Evolutionary conservation across 2,113 vertebrate genomes (phyloP).

Genomic region (Pleuronectes platessa): DNA sequence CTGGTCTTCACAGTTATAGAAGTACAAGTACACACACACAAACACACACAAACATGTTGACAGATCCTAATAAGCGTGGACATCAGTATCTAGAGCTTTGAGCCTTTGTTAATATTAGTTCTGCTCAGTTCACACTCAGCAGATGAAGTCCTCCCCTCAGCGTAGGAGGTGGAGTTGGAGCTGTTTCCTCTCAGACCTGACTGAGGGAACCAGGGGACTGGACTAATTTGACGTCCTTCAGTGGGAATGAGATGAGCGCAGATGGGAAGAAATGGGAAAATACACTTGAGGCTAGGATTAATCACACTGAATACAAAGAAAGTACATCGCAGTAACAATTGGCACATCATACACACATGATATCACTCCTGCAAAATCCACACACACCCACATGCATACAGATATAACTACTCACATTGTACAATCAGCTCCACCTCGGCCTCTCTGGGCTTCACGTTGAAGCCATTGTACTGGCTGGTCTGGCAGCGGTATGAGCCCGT

Average conservation of each 20-base stretch:
- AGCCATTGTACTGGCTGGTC: conserved; percentile 98
- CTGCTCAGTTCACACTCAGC: conserved; percentile 37
- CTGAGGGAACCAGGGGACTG: conserved; percentile 17
- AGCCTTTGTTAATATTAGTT: conserved; percentile 46
- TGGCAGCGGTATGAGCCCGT: conserved; percentile 95
- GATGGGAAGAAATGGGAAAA: conserved; percentile 47
- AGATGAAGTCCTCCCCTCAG: conserved; percentile 39
- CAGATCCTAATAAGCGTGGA: conserved; percentile 23
- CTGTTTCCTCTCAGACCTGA: conserved; percentile 29
- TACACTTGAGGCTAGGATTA: conserved; percentile 41
- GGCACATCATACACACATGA: background rate
- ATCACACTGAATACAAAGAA: conserved; percentile 43
- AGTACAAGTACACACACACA: conserved; percentile 3
- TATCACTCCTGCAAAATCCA: conserved; percentile 6
- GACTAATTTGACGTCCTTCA: conserved; percentile 58
- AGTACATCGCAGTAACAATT: conserved; percentile 17
- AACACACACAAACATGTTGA: background rate
- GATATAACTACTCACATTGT: conserved; percentile 89
- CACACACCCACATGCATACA: background rate
- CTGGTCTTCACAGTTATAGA: background rate
- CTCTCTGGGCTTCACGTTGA: conserved; percentile 96
- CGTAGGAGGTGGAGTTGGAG: conserved; percentile 33
- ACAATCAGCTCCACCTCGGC: conserved; percentile 96
- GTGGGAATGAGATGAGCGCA: conserved; percentile 54
- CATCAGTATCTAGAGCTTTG: conserved; percentile 40